Conservation (phyloP, 2,113 vertebrate species). For the Geococcyx californianus region DNA sequence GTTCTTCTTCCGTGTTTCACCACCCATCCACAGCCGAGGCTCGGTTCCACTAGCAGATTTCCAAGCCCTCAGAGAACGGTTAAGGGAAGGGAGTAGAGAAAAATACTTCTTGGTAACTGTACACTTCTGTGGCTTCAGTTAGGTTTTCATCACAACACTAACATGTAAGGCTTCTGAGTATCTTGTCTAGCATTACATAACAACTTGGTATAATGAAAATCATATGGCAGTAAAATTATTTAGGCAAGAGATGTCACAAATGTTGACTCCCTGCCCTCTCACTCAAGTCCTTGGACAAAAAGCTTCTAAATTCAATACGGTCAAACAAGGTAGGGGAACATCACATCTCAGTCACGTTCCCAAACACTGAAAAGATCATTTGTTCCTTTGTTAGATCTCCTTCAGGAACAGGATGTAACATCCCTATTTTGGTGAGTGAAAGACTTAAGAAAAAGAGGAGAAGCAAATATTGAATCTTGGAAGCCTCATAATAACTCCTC, state of each 20-base stretch:
- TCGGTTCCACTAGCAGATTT: background rate
- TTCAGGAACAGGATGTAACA: background rate
- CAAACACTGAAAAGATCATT: background rate
- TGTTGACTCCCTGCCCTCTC: background rate
- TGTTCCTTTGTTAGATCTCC: background rate
- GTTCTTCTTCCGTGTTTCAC: background rate
- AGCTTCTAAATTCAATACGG: background rate
- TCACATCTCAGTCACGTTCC: background rate
- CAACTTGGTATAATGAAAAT: background rate
- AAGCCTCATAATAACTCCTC: background rate
- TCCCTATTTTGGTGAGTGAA: background rate
- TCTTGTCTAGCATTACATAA: background rate
- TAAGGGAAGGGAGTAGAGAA: background rate
- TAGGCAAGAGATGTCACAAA: background rate
- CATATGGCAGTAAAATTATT: background rate
- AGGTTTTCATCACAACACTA: background rate
- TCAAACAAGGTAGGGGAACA: background rate
- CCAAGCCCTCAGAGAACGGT: background rate
- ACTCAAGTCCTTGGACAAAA: background rate
- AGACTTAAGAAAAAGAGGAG: background rate
- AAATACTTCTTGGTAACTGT: background rate
- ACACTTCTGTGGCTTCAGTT: background rate
- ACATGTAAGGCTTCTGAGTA: background rate
- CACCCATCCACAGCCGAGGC: background rate
- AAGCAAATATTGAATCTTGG: fast-evolving